Conservation (phyloP, 2,113 vertebrate species). For the Megaceryle torquata region DNA sequence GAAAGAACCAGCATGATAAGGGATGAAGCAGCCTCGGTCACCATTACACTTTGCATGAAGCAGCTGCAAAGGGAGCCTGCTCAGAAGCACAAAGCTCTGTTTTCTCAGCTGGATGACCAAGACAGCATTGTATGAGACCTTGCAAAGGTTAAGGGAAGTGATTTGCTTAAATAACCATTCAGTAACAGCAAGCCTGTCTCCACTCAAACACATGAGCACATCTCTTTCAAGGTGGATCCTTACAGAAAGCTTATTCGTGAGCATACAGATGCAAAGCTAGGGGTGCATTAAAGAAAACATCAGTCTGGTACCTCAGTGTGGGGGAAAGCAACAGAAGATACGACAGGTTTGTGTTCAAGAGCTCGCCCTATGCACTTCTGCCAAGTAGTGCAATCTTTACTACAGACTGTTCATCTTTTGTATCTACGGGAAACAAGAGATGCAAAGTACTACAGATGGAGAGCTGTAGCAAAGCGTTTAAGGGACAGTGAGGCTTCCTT, state of each 20-base stretch:
- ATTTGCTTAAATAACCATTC: background rate
- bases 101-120: background rate
- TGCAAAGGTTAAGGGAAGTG: background rate
- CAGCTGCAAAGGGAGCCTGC: background rate
- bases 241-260: background rate
- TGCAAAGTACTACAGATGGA: background rate
- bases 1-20: background rate
- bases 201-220: background rate
- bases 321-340: background rate
- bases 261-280: background rate
- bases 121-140: background rate
- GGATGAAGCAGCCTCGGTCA: background rate
- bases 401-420: background rate
- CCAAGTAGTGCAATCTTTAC: background rate
- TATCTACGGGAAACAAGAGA: background rate
- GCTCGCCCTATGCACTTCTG: background rate
- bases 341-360: background rate
- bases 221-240: background rate
- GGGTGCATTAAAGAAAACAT: background rate
- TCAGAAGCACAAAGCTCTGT: background rate
- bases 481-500: background rate
- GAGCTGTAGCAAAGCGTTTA: background rate
- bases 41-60: background rate
- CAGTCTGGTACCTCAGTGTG: rapidly evolving
- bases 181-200: background rate